Evolutionary conservation across 2,797 vertebrate genomes (phyloP).

Genomic region (Acipenser oxyrinchus): DNA sequence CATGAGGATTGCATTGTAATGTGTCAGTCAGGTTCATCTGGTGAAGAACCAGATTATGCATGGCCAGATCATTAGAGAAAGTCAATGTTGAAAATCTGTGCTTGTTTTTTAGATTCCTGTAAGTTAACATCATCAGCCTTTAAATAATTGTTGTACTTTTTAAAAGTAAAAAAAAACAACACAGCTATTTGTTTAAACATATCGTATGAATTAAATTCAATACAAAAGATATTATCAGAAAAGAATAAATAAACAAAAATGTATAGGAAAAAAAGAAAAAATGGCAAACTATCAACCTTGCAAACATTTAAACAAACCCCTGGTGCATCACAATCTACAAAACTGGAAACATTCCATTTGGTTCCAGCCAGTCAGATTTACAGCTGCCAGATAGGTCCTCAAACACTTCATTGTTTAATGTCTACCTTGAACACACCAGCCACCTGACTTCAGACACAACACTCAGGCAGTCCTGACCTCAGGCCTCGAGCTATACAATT

Average conservation of each 20-base stretch:
- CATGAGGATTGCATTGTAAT: no score
- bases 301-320: slow-evolving; percentile 31
- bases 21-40: no score
- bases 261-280: slow-evolving; percentile 11
- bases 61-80: no score
- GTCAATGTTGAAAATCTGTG: no score
- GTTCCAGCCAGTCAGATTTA: slow-evolving; percentile 61
- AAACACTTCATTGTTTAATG: slow-evolving; percentile 57
- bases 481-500: slow-evolving; percentile 62
- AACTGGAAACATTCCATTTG: slow-evolving; percentile 53
- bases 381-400: slow-evolving; percentile 55
- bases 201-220: no score
- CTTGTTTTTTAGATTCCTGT: no score
- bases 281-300: slow-evolving; percentile 12
- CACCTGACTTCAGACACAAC: slow-evolving; percentile 66
- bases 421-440: slow-evolving; percentile 63
- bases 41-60: no score
- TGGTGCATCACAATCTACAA: slow-evolving; percentile 52
- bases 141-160: no score
- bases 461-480: slow-evolving; percentile 55
- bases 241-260: slow-evolving; percentile 22
- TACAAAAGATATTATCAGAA: background rate
- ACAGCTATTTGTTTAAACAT: no score
- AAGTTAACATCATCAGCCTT: no score
- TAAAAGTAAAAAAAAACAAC: no score